A percentile compares a stretch with the other conserved stretches of the same genome.
phyloP scores from a whole-genome alignment of 2,113 vertebrate genomes.

The Bolborhynchus lineola region DNA sequence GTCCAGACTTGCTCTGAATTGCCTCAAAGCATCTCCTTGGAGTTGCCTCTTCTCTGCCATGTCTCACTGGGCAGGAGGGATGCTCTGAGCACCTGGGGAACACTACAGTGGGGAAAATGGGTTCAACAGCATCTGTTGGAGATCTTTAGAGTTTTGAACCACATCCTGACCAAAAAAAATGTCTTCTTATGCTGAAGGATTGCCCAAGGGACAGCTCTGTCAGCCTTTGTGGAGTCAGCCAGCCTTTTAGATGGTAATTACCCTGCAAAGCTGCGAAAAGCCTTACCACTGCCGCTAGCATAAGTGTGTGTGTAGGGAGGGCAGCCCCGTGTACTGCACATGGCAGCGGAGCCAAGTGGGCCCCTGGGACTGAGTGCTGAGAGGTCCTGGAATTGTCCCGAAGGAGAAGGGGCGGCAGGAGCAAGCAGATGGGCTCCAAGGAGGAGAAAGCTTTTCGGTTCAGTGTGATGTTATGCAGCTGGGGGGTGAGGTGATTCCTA shows the following conservation, averaged over 20 bases:
- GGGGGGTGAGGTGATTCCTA: not conserved
- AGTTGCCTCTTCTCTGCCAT: not conserved
- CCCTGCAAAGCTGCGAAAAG: not conserved
- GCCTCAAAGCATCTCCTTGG: not conserved
- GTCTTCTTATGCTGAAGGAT: not conserved
- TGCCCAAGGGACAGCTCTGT: not conserved
- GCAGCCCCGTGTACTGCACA: rapidly evolving
- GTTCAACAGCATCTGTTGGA: not conserved
- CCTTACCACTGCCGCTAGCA: not conserved
- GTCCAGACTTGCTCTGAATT: rapidly evolving
- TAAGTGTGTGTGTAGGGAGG: rapidly evolving
- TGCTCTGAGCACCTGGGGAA: not conserved
- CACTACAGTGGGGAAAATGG: rapidly evolving
- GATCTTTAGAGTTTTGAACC: not conserved
- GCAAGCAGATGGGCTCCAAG: rapidly evolving
- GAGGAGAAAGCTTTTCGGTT: not conserved
- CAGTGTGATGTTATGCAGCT: rapidly evolving
- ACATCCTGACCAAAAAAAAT: not conserved
- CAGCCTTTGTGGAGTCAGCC: not conserved
- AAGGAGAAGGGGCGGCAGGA: not conserved
- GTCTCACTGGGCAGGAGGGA: not conserved
- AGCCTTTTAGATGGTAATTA: not conserved
- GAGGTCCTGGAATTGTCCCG: rapidly evolving
- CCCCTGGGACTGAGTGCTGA: not conserved
- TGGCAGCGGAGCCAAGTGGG: rapidly evolving